Base-by-base conservation (phyloP, 2,113 vertebrate genomes). In the Indicator maculatus region DNA sequence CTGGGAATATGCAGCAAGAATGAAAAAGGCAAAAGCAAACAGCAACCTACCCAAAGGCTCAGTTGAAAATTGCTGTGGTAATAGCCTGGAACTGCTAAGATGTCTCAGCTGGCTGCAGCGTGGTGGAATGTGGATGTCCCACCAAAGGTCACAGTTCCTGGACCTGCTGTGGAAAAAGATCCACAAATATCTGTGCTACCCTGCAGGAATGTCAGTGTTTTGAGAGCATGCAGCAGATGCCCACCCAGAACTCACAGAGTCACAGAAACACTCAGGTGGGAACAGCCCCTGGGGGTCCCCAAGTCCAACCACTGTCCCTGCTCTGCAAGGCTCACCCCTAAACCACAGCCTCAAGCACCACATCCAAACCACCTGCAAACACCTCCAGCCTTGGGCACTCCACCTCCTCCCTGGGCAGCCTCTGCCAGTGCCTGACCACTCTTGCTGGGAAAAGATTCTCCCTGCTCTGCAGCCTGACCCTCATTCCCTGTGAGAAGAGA, bases 151-250 rank as follows among this genome's bases (percentile, higher is more conserved):
- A 4, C 14, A 9, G 38, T 75, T 90, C 55, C 44, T 36, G 33
- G 14, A 45, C 26, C 2, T 55, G 17, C 45, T 38, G 3, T 15
- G 12, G 56, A 70, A 92, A 75, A 89, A 58, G 15, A 36, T 11
- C 50, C 75, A 31, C 30, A 16, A 63, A n/a, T 55, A n/a, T 17
- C 67, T 65, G 2, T 16, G 33, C 61, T 75, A 52, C 0, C 0
- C 72, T 63, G 24, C 19, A 71, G 78, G 64, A 69, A 31, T 52
- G 78, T 41, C 59, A 66, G 66, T 0, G 0, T 45, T 71, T 72
- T 24, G 8, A 23, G 44, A 12, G 17, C 1, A 9, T 18, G 67
- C 77, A 55, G 55, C 71, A 83, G 59, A 64, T 76, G 53, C 39
- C 2, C 1, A 12, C 60, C 83, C 76, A 55, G 75, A 91, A 87